These are phyloP conservation scores for Pontoporia blainvillei DNA, from an alignment of 2,113 vertebrate species.

Conservation along the genomic window DNA sequence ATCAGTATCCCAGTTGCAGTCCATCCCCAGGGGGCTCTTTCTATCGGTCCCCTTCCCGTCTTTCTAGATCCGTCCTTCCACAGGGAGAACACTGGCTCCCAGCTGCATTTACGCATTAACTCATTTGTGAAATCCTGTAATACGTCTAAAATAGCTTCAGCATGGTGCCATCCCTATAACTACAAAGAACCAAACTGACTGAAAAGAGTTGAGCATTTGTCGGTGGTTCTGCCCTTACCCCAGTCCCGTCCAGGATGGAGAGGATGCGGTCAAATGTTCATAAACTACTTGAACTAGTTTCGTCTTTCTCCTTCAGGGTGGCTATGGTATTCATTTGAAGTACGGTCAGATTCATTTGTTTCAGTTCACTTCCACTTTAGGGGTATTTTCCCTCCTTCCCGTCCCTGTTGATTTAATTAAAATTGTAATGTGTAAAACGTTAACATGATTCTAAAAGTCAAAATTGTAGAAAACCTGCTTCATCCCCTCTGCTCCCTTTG, in stretches of 20 bases:
- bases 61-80: not conserved
- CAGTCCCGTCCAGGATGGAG: not conserved
- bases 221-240: not conserved
- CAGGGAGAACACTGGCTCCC: not conserved
- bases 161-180: not conserved
- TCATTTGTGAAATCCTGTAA: not conserved
- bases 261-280: fast-evolving
- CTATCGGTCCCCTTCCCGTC: not conserved
- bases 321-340: not conserved
- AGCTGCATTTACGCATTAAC: not conserved
- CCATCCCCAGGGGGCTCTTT: not conserved
- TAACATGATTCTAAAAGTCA: not conserved
- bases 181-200: not conserved
- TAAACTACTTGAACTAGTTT: not conserved
- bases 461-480: not conserved
- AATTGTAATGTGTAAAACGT: not conserved
- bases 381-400: not conserved
- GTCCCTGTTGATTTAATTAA: not conserved
- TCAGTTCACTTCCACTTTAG: not conserved
- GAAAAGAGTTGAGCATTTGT: not conserved
- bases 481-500: not conserved
- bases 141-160: not conserved
- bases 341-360: not conserved
- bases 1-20: not conserved
- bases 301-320: not conserved